Evolutionary conservation across 2,113 vertebrate species (phyloP).

Genomic region (Phylloscopus trochiloides): DNA sequence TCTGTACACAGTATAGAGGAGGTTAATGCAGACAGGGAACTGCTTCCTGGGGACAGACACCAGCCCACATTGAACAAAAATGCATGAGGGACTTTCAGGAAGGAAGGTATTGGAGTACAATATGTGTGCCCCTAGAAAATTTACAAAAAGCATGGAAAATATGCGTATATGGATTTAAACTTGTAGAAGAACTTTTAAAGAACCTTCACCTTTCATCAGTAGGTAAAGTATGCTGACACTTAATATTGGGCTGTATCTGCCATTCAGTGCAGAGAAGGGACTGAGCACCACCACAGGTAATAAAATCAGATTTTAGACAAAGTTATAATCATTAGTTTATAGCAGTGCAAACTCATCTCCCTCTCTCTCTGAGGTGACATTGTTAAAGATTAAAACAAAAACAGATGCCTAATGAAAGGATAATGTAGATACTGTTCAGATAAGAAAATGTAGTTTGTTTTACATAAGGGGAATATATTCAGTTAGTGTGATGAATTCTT

Average conservation of each 20-base stretch:
- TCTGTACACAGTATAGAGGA: background rate
- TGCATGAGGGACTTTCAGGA: background rate
- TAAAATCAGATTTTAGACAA: background rate
- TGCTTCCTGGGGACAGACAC: background rate
- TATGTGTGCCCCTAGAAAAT: background rate
- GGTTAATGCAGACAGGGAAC: background rate
- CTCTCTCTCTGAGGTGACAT: background rate
- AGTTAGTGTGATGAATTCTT: background rate
- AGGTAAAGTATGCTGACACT: background rate
- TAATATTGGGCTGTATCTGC: background rate
- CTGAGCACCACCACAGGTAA: background rate
- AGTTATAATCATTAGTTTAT: background rate
- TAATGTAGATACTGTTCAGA: background rate
- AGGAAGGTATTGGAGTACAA: background rate
- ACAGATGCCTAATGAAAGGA: background rate
- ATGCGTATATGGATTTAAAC: background rate
- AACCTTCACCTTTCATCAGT: background rate
- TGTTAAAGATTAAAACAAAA: background rate
- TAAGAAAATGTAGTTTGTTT: background rate
- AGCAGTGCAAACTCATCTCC: background rate
- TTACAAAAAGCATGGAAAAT: background rate
- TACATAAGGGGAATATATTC: background rate
- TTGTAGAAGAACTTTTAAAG: background rate
- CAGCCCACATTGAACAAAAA: background rate
- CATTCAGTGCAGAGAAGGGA: background rate